Percentiles rank a stretch among this genome's conserved stretches.
These are phyloP conservation scores for Ellobius talpinus DNA, from an alignment of 2,113 vertebrate species.

Conservation along the genomic window DNA sequence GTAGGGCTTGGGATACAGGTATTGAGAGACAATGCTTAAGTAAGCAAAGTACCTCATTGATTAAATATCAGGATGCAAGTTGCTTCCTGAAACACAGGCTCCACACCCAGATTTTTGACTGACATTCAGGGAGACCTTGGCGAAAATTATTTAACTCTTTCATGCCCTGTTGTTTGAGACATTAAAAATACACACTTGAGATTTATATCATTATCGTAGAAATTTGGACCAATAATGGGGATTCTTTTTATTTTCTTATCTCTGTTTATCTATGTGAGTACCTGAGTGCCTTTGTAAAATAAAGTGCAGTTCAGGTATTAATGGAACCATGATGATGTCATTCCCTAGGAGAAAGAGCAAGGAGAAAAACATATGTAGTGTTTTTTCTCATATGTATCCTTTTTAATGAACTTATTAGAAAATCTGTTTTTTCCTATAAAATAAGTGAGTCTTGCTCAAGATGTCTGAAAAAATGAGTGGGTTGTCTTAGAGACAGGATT, in stretches of 20 bases:
- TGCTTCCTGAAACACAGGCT: slow-evolving; percentile 68
- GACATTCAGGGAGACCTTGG: slow-evolving; percentile 66
- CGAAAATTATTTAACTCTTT: slow-evolving; percentile 53
- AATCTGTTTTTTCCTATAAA: slow-evolving; percentile 17
- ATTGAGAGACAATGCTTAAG: slow-evolving; percentile 65
- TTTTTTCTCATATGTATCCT: background rate
- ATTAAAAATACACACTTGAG: background rate
- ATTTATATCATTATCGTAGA: background rate
- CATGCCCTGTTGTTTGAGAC: background rate
- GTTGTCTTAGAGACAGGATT: background rate
- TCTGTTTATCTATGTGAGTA: background rate
- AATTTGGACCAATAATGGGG: background rate
- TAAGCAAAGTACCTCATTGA: slow-evolving; percentile 70
- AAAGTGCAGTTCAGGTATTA: background rate
- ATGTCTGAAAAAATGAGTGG: background rate
- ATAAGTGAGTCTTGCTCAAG: background rate
- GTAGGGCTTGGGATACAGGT: slow-evolving; percentile 61
- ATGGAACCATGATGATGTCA: background rate
- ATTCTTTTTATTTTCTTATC: background rate
- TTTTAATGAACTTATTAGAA: slow-evolving; percentile 6
- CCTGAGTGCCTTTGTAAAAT: background rate
- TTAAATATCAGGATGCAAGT: slow-evolving; percentile 67
- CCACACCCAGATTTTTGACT: slow-evolving; percentile 45
- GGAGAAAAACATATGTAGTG: background rate
- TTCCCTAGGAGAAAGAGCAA: background rate